Percentiles rank a stretch among this genome's conserved stretches.
Conservation (phyloP, 2,113 vertebrate genomes). For the Emydura subglobosa region DNA sequence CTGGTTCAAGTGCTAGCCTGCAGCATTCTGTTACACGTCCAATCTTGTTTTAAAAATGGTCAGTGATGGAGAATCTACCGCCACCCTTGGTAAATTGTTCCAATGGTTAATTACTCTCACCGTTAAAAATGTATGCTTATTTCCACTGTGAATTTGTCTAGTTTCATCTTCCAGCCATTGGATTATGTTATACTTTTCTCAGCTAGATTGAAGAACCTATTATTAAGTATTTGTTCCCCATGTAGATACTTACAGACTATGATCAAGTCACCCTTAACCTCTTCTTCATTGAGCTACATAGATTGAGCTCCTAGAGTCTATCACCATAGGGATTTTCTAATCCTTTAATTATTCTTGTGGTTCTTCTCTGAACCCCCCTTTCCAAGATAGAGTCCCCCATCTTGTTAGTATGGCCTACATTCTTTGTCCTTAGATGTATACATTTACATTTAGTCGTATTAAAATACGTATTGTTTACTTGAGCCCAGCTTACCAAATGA, state of each 20-base stretch:
- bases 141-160: background rate
- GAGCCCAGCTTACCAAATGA: background rate
- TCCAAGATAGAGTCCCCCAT: background rate
- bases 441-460: background rate
- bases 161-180: background rate
- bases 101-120: background rate
- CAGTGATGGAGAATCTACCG: background rate
- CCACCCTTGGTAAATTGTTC: background rate
- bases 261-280: background rate
- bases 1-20: background rate
- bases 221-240: background rate
- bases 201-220: too few species aligned
- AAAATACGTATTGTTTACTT: background rate
- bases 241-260: background rate
- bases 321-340: background rate
- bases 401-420: background rate
- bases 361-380: background rate
- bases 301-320: background rate
- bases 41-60: background rate
- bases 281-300: background rate
- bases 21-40: background rate
- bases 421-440: background rate
- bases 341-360: background rate
- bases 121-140: background rate
- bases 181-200: too few species aligned